A percentile compares a stretch with the other conserved stretches of the same genome.
Evolutionary conservation across 2,888 invertebrate genomes (phyloP).

Genomic region (Urechis unicinctus): DNA sequence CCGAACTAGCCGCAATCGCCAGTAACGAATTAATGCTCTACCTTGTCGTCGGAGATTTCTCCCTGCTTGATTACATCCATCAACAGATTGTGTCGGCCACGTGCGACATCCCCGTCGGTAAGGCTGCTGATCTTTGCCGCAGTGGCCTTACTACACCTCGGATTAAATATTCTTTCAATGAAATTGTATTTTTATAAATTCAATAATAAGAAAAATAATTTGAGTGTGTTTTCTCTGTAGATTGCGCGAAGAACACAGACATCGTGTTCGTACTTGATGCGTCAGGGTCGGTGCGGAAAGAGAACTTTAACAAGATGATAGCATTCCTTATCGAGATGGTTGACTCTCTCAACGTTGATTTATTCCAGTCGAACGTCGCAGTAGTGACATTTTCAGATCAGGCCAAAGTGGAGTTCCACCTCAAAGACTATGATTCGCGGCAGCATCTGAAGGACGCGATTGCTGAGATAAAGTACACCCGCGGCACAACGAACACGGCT

Average conservation of each 20-base stretch:
- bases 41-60: constrained; percentile 27
- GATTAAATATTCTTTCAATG: too few species aligned
- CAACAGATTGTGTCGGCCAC: constrained; percentile 25
- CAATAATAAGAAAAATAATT: too few species aligned
- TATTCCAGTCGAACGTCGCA: constrained; percentile 12
- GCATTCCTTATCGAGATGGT: constrained; percentile 14
- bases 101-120: constrained; percentile 23
- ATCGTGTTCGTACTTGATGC: constrained; percentile 18
- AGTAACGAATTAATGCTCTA: constrained; percentile 29
- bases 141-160: background rate
- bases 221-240: constrained; percentile 10
- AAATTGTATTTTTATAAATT: too few species aligned
- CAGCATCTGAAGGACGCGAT: constrained; percentile 24
- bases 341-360: constrained; percentile 17
- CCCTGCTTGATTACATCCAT: constrained; percentile 24
- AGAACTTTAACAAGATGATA: constrained; percentile 15
- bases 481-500: constrained; percentile 39
- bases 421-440: constrained; percentile 21
- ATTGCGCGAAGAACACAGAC: constrained; percentile 16
- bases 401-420: constrained; percentile 19
- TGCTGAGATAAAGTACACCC: constrained; percentile 26
- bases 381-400: constrained; percentile 16
- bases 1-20: constrained; percentile 26
- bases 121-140: constrained; percentile 3
- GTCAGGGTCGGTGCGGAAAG: constrained; percentile 14